Base-by-base conservation (phyloP, 2,888 invertebrate species). In the Labia minor region DNA sequence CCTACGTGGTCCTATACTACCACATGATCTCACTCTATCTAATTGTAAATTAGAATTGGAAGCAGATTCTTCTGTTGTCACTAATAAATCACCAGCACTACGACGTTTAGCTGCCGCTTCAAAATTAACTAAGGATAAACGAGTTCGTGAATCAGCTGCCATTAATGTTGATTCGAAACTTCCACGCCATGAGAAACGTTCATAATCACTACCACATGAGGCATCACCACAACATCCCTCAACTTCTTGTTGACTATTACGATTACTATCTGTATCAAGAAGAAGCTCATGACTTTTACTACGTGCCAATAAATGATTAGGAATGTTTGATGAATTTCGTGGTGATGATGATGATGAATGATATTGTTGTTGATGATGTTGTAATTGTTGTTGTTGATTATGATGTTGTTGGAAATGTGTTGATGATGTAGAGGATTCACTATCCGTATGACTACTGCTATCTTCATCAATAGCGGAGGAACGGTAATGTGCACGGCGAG, bases 141-240 rank as follows among this genome's bases (percentile, higher is more conserved):
- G 89, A 61, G 89, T 91, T 72, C 92, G 82, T 8, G 91, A 92
- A 77, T 93, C 92, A 1, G 91, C 90, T 11, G 92, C 92, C 78
- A 92, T 83, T 68, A 93, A 80, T 61, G 93, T 91, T n/a, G 92
- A 92, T 76, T 93, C 93, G 78, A 93, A 93, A 79, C 92, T 92
- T 72, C 93, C 93, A 69, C 92, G 84, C 93, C 93, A 93, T 74
- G 91, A 91, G 78, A 92, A 92, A 71, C 92, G 81, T 76, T 93
- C 92, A 80, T 91, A 88, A 37, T 69, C 68, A 70, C 70, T 61
- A 65, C 67, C 21, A 11, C 68, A 63, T 3, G 61, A 62, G 8
- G 62, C 66, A 66, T 8, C 68, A 65, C 65, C 63, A 65, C 11
- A n/a, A 67, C 21, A 37, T 66, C 67, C 68, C 21, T 82, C 80